Percentiles rank a stretch among this genome's conserved stretches.
Evolutionary conservation across 2,888 invertebrate species (phyloP).

Genomic region (Lasioglossum villosulum): DNA sequence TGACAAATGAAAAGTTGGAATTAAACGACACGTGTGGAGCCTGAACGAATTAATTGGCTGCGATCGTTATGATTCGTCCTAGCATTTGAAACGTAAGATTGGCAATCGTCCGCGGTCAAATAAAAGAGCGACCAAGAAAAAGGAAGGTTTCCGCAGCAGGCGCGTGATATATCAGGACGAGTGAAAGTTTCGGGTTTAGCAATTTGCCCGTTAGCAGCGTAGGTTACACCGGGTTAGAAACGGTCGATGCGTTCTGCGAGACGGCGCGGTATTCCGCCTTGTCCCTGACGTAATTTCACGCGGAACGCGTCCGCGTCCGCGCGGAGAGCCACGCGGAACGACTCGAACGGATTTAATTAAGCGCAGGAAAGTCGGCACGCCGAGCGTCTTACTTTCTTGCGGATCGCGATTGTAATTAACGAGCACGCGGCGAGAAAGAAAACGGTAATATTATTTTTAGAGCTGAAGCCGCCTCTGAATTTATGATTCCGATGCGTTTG

Average conservation of each 20-base stretch:
- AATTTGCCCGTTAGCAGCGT: slow-evolving; percentile 65
- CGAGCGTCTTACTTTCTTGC: slow-evolving; percentile 43
- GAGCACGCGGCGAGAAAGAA: slow-evolving; percentile 19
- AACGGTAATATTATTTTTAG: slow-evolving; percentile 42
- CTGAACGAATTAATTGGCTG: too few species aligned
- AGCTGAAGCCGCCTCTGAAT: slow-evolving; percentile 27
- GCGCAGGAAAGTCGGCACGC: slow-evolving; percentile 27
- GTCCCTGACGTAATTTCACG: slow-evolving; percentile 62
- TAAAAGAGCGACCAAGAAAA: background rate
- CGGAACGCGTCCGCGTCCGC: slow-evolving; percentile 48
- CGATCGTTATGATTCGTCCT: background rate
- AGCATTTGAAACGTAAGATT: background rate
- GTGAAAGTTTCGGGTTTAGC: slow-evolving; percentile 71
- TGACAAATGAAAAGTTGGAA: too few species aligned
- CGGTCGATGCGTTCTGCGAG: slow-evolving; percentile 65
- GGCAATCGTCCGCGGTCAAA: background rate
- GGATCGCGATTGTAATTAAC: slow-evolving; percentile 47
- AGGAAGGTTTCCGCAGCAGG: slow-evolving; percentile 14
- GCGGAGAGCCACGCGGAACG: slow-evolving; percentile 37
- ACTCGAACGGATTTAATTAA: slow-evolving; percentile 50
- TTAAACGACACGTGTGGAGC: too few species aligned
- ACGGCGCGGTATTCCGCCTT: slow-evolving; percentile 38
- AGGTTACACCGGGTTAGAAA: slow-evolving; percentile 49
- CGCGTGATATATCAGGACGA: slow-evolving; percentile 55
- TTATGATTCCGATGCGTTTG: slow-evolving; percentile 56